phyloP scores from a whole-genome alignment of 2,888 invertebrate species.

The Ennomos erosarius region DNA sequence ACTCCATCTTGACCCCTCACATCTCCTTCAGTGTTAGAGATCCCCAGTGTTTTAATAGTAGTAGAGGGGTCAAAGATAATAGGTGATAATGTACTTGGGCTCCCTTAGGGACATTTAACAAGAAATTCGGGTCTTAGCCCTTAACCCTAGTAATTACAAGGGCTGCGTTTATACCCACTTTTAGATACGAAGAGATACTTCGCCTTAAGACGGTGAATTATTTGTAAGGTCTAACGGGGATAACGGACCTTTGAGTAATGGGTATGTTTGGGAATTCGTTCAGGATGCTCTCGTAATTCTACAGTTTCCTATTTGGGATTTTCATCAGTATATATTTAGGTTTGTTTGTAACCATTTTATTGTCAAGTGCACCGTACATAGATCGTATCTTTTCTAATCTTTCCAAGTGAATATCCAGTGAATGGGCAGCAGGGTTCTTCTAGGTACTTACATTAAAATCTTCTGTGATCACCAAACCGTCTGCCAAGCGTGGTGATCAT shows the following conservation, averaged over 20 bases:
- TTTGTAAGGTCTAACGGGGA: constrained; percentile 36
- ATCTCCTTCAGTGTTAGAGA: neutral
- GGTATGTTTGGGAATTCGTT: neutral
- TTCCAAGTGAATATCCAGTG: too few species aligned
- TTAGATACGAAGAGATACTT: constrained; percentile 46
- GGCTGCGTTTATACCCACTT: constrained; percentile 66
- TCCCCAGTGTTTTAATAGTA: constrained; percentile 22
- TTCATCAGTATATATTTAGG: too few species aligned
- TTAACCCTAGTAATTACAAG: constrained; percentile 78
- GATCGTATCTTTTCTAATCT: too few species aligned
- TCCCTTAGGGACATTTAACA: constrained; percentile 76
- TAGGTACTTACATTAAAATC: too few species aligned
- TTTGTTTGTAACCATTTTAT: too few species aligned
- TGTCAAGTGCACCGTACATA: too few species aligned
- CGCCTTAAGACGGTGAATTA: constrained; percentile 54
- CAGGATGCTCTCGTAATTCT: too few species aligned
- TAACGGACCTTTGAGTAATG: constrained; percentile 24
- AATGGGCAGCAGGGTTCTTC: too few species aligned
- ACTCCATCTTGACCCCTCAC: constrained; percentile 47
- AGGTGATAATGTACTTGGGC: constrained; percentile 71
- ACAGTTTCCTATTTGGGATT: too few species aligned
- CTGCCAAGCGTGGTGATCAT: too few species aligned
- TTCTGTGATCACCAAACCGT: too few species aligned
- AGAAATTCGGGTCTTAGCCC: constrained; percentile 73
- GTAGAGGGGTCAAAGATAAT: constrained; percentile 58